A percentile compares a stretch with the other conserved stretches of the same genome.
Conservation (phyloP, 2,113 vertebrate genomes). For the Oncorhynchus keta region DNA sequence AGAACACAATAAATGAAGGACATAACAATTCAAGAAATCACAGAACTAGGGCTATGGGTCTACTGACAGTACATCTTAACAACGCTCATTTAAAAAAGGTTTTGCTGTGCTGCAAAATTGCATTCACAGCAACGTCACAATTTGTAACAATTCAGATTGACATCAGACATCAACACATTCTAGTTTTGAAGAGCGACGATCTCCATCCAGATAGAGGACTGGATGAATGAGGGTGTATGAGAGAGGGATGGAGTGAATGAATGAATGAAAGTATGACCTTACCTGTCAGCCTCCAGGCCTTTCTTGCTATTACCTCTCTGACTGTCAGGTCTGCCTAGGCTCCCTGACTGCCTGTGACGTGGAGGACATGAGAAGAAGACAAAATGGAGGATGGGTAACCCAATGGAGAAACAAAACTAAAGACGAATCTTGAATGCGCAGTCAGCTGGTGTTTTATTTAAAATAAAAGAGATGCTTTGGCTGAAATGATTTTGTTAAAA, state of each 20-base stretch:
- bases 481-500: not conserved
- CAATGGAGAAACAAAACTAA: conserved; percentile 16
- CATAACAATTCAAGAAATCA: not conserved
- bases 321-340: conserved; percentile 87
- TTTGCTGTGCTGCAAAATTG: not conserved
- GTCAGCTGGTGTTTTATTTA: not conserved
- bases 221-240: conserved; percentile 1
- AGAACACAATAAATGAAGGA: no score
- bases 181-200: not conserved
- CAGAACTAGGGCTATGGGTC: not conserved
- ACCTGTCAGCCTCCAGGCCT: conserved; percentile 88
- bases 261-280: conserved; percentile 62
- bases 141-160: no score
- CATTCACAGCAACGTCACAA: no score
- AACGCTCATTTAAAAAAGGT: not conserved
- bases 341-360: conserved; percentile 85
- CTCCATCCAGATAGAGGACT: not conserved
- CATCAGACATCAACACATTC: not conserved
- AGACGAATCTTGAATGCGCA: not conserved
- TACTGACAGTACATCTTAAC: not conserved
- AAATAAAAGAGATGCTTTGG: not conserved
- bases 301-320: conserved; percentile 83
- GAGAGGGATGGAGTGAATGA: conserved; percentile 11
- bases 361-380: conserved; percentile 64
- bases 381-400: conserved; percentile 45